Percentiles rank a stretch among this genome's conserved stretches.
Conservation (phyloP, 2,113 vertebrate genomes). For the Arizona elegans region DNA sequence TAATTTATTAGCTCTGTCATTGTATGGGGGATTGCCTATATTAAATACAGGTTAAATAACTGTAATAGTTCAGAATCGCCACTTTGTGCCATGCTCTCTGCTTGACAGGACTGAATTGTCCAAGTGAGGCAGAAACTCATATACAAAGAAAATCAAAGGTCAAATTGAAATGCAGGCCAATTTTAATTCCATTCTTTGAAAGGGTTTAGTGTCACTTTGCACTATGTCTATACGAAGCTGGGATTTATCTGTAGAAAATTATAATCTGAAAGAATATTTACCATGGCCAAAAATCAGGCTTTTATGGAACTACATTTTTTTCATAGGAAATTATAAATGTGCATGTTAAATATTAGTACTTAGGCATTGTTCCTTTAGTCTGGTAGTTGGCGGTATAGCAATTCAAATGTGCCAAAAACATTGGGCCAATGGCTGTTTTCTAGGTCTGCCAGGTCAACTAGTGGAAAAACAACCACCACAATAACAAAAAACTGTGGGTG, state of each 20-base stretch:
- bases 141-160: neutral
- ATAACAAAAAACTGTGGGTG: neutral
- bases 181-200: neutral
- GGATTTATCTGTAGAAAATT: neutral
- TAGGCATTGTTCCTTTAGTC: conserved; percentile 19
- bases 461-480: neutral
- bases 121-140: neutral
- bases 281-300: neutral
- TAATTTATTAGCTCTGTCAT: neutral
- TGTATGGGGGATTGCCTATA: neutral
- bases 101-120: neutral
- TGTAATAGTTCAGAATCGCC: neutral
- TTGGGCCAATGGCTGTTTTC: neutral
- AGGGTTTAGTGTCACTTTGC: neutral
- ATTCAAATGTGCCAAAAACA: conserved; percentile 16
- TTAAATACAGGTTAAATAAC: neutral
- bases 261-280: conserved; percentile 11
- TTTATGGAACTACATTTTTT: conserved; percentile 3
- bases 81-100: neutral
- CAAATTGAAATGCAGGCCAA: neutral
- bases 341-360: neutral
- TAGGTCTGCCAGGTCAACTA: conserved; percentile 13
- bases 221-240: neutral
- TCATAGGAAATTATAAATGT: conserved; percentile 19
- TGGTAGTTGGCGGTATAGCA: neutral